A percentile compares a stretch with the other conserved stretches of the same genome.
phyloP scores from a whole-genome alignment of 2,888 invertebrate species.

The Papilio gigon region DNA sequence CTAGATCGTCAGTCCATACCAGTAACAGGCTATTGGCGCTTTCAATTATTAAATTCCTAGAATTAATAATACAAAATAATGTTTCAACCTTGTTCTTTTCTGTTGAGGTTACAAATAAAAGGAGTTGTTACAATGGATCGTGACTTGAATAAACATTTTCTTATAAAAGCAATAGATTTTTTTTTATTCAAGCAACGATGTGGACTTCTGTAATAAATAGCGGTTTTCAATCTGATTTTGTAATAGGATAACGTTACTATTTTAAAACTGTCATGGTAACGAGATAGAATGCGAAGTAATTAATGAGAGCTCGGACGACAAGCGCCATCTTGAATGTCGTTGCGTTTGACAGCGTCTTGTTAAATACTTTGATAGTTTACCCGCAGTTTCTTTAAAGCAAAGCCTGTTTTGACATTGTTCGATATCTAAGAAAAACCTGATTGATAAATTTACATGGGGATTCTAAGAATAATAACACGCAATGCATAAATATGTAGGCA shows the following conservation, averaged over 20 bases:
- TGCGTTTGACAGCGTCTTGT: slow-evolving; percentile 27
- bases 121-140: not conserved
- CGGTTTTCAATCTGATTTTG: too few species aligned
- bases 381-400: not conserved
- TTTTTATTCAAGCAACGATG: not conserved
- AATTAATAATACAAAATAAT: not conserved
- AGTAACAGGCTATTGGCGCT: too few species aligned
- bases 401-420: not conserved
- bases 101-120: not conserved
- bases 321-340: not conserved
- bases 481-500: too few species aligned
- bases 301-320: not conserved
- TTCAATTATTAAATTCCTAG: not conserved
- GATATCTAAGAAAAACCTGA: not conserved
- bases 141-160: not conserved
- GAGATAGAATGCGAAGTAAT: slow-evolving; percentile 5
- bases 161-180: not conserved
- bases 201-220: not conserved
- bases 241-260: too few species aligned
- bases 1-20: too few species aligned
- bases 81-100: not conserved
- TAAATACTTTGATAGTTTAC: slow-evolving; percentile 19
- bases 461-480: too few species aligned
- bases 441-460: too few species aligned
- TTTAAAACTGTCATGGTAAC: not conserved